Base-by-base conservation (phyloP, 2,888 invertebrate species). In the Tridacna crocea region DNA sequence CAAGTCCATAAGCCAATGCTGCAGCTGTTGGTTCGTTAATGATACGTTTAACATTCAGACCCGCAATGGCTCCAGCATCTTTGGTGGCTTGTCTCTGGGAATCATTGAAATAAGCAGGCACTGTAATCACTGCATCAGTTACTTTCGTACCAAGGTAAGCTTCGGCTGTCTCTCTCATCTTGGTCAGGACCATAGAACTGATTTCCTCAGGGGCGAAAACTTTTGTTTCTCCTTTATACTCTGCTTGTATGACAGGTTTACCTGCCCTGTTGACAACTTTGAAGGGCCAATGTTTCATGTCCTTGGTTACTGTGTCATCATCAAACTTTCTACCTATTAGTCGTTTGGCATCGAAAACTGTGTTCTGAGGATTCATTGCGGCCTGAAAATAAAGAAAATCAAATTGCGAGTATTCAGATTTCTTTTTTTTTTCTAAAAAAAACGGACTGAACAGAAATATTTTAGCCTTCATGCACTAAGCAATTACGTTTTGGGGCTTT, bases 121-220 rank as follows among this genome's bases (percentile, higher is more conserved):
- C 94, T 10, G 94, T 94, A 24, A 94, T 88, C 2, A 94, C 94
- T 19, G 93, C 94, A 78, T 94, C 91, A 3, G 86, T 91, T 0
- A 94, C 91, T 51, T 87, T 91, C 70, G 96, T 96, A 75, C 98
- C 98, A 75, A 95, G 92, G 87, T 93, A 95, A 8, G 94, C 94
- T 82, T 95, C 95, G 15, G 95, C 95, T 8, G 93, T 94, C 73
- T 94, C 93, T 96, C 97, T 98, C 98, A 98, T 98, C 94, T 98
- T 98, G 27, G 96, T 97, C 88, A 98, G 95, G 75, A 98, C 97
- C 98, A 98, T 98, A 63, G 98, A 97, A 93, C 97, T 97, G 88
- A 98, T 96, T 95, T 98, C 98, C 94, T 98, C 98, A 0, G 98
- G 97, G 94, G 97, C 97, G 95, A 98, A 98, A 55, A 96, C 96